phyloP scores from a whole-genome alignment of 2,888 invertebrate species.

The Spodoptera littoralis region DNA sequence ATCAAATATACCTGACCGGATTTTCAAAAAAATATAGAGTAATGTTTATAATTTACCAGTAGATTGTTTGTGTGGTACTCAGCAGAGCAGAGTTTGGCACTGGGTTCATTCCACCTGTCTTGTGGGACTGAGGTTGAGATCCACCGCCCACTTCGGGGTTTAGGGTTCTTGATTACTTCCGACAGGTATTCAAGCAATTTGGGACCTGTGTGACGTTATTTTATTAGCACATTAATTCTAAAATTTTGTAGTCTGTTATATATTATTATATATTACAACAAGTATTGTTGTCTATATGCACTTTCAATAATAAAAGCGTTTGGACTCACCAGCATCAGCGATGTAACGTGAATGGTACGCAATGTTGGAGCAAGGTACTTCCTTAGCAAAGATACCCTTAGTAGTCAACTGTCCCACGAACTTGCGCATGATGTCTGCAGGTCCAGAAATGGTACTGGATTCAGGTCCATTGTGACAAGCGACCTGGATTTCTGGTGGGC shows the following conservation, averaged over 20 bases:
- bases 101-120: conserved; percentile 57
- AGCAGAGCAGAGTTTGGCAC: conserved; percentile 44
- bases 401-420: conserved; percentile 81
- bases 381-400: conserved; percentile 59
- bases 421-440: conserved; percentile 85
- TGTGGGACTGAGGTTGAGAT: conserved; percentile 94
- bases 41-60: conserved; percentile 46
- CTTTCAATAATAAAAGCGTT: too few relatives aligned
- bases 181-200: conserved; percentile 88
- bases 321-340: conserved; percentile 82
- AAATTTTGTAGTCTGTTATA: too few relatives aligned
- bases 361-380: conserved; percentile 90
- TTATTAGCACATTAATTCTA: too few relatives aligned
- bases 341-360: conserved; percentile 96
- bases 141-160: conserved; percentile 92
- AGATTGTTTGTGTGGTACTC: conserved; percentile 53
- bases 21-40: too few relatives aligned
- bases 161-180: conserved; percentile 90
- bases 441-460: conserved; percentile 92
- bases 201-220: too few relatives aligned
- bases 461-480: conserved; percentile 93
- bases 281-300: too few relatives aligned
- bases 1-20: too few relatives aligned
- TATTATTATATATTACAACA: too few relatives aligned
- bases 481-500: conserved; percentile 87